phyloP scores from a whole-genome alignment of 2,888 invertebrate species.

The Yponomeuta plumbellus region DNA sequence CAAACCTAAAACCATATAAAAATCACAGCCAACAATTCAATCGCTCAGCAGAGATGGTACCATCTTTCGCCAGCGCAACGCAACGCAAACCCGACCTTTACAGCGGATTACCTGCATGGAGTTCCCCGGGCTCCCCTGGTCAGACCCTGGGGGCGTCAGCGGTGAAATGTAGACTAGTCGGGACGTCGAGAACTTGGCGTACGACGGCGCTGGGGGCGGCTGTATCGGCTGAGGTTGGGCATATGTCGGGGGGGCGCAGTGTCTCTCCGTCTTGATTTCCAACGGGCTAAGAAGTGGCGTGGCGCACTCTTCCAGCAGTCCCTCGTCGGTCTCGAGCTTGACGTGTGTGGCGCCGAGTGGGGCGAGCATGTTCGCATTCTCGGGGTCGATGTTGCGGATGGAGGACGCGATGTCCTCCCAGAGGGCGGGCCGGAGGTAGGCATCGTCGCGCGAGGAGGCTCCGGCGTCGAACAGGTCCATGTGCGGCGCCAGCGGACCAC shows the following conservation, averaged over 20 bases:
- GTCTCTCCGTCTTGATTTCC: conserved; percentile 87
- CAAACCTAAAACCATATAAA: background rate
- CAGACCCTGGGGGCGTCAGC: conserved; percentile 90
- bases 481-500: conserved; percentile 78
- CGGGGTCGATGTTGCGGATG: conserved; percentile 92
- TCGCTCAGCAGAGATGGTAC: conserved; percentile 64
- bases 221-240: conserved; percentile 38
- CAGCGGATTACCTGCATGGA: conserved; percentile 72
- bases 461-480: conserved; percentile 74
- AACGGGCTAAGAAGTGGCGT: conserved; percentile 85
- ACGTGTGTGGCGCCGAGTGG: conserved; percentile 81
- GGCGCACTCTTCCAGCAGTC: conserved; percentile 77
- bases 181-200: conserved; percentile 65
- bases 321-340: conserved; percentile 84
- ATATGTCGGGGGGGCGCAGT: conserved; percentile 75
- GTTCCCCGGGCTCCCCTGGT: conserved; percentile 89
- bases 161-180: conserved; percentile 86
- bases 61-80: conserved; percentile 33
- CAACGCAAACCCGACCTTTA: conserved; percentile 14
- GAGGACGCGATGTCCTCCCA: conserved; percentile 96
- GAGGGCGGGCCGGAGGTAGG: conserved; percentile 89
- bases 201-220: conserved; percentile 50
- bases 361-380: conserved; percentile 91
- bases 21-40: conserved; percentile 26
- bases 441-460: conserved; percentile 83